Percentiles rank a stretch among this genome's conserved stretches.
phyloP scores from a whole-genome alignment of 2,888 invertebrate genomes.

The Xestia sexstrigata region DNA sequence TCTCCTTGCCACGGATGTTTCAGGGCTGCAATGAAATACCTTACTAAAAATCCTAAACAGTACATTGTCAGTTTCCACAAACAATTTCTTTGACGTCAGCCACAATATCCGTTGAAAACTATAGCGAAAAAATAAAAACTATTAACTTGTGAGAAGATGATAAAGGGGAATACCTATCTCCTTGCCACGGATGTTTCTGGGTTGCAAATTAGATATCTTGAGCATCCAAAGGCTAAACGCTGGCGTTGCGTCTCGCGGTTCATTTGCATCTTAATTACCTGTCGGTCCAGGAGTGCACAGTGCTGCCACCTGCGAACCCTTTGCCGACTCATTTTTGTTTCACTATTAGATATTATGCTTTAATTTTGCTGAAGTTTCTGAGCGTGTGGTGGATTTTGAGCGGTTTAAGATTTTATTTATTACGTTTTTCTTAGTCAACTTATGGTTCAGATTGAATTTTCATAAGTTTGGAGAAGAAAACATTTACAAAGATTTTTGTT shows the following conservation, averaged over 20 bases:
- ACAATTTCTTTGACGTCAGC: constrained; percentile 33
- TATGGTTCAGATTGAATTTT: neutral
- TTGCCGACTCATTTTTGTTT: constrained; percentile 69
- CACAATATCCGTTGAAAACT: constrained; percentile 17
- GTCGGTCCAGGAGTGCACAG: constrained; percentile 71
- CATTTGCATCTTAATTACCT: constrained; percentile 90
- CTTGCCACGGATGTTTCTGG: constrained; percentile 39
- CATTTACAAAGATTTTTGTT: neutral
- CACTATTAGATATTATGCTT: constrained; percentile 74
- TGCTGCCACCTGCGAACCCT: constrained; percentile 75
- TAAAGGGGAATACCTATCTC: constrained; percentile 46
- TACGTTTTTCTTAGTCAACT: neutral
- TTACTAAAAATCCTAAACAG: neutral
- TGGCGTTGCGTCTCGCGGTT: constrained; percentile 71
- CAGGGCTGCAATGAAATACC: neutral
- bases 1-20: neutral
- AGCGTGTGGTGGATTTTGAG: constrained; percentile 10
- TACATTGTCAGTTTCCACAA: constrained; percentile 8
- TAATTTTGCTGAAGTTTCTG: constrained; percentile 67
- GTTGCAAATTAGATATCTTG: constrained; percentile 61
- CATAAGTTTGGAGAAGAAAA: neutral
- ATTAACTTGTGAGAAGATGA: constrained; percentile 20
- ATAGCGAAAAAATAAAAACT: constrained; percentile 17
- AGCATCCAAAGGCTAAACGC: constrained; percentile 65
- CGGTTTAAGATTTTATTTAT: constrained; percentile 9